phyloP scores from a whole-genome alignment of 2,797 vertebrate species.

The Esox lucius region DNA sequence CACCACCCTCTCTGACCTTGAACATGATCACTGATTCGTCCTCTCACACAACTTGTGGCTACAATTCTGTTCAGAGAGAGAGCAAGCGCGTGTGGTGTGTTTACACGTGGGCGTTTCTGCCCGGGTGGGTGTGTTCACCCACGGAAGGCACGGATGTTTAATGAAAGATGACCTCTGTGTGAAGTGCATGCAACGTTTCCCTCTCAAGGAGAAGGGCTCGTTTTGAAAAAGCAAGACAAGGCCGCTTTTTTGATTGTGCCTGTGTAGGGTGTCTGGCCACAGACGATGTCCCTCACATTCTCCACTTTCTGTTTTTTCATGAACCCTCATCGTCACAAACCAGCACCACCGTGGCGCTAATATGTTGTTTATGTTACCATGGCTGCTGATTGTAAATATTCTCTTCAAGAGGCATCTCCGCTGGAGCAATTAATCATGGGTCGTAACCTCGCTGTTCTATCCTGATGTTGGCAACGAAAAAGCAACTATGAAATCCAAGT shows the following conservation, averaged over 20 bases:
- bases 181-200: conserved; percentile 27
- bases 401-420: conserved; percentile 32
- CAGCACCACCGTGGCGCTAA: conserved; percentile 31
- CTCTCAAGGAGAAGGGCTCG: conserved; percentile 14
- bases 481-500: conserved; percentile 21
- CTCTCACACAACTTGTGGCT: conserved; percentile 47
- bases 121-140: conserved; percentile 36
- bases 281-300: conserved; percentile 31
- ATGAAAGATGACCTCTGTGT: conserved; percentile 67
- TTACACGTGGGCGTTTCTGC: neutral
- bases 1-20: conserved; percentile 70
- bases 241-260: conserved; percentile 29
- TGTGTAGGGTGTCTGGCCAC: conserved; percentile 28
- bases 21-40: conserved; percentile 71
- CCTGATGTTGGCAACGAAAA: conserved; percentile 36
- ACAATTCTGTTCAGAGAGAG: conserved; percentile 17
- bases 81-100: neutral
- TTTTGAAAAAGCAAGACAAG: conserved; percentile 23
- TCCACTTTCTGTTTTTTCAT: conserved; percentile 21
- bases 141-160: conserved; percentile 57
- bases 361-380: conserved; percentile 42
- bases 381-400: conserved; percentile 33
- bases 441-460: conserved; percentile 42
- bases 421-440: conserved; percentile 41
- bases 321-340: neutral